phyloP scores from a whole-genome alignment of 2,888 invertebrate genomes.

The Agapostemon virescens region DNA sequence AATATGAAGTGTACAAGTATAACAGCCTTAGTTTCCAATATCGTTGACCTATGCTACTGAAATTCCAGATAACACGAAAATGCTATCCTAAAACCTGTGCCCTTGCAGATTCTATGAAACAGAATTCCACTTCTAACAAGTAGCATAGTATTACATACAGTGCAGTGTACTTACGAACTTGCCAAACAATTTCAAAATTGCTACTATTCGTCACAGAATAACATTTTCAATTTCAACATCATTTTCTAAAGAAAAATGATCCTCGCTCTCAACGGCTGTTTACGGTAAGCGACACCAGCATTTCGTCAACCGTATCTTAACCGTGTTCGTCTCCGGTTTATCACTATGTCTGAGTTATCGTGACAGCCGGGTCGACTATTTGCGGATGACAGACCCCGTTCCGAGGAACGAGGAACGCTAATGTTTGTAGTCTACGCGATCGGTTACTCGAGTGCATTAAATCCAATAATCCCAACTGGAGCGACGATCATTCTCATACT shows the following conservation, averaged over 20 bases:
- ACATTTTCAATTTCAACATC: background rate
- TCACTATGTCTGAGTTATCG: conserved; percentile 48
- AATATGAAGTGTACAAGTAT: background rate
- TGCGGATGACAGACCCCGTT: conserved; percentile 61
- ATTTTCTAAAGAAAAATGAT: background rate
- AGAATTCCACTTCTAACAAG: background rate
- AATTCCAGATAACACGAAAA: background rate
- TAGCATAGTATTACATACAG: too few species aligned
- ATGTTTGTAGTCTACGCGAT: conserved; percentile 52
- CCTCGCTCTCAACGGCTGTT: background rate
- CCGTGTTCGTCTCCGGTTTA: conserved; percentile 24
- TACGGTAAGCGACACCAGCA: background rate
- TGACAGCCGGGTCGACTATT: conserved; percentile 60
- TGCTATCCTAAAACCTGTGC: background rate
- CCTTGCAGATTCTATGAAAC: background rate
- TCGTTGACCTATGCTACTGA: background rate
- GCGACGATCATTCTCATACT: conserved; percentile 44
- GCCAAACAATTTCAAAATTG: too few species aligned
- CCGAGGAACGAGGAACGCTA: conserved; percentile 42
- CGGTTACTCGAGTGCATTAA: conserved; percentile 51
- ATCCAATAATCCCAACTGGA: conserved; percentile 52
- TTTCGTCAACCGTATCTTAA: conserved; percentile 16
- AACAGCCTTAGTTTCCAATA: background rate
- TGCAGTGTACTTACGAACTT: too few species aligned
- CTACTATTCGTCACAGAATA: too few species aligned